Evolutionary conservation across 2,113 vertebrate species (phyloP).

Genomic region (Amia ocellicauda): DNA sequence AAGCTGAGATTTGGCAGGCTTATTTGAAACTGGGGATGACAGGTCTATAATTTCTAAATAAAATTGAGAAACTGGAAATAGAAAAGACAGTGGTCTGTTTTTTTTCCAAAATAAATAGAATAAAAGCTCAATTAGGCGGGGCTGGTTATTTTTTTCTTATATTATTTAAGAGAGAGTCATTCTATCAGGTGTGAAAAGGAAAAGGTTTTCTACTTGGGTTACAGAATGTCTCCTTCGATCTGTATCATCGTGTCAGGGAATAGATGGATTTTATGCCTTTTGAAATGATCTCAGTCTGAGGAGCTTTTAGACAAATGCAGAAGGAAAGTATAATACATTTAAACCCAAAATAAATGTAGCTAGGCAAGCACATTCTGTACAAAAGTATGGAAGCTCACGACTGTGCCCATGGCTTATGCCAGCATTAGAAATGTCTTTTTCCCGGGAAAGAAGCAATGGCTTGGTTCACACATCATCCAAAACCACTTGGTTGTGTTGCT

Average conservation of each 20-base stretch:
- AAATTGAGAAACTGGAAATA: too few species aligned
- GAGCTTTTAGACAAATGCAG: neutral
- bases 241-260: too few species aligned
- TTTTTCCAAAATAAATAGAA: neutral
- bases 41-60: too few species aligned
- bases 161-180: too few species aligned
- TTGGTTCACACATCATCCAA: conserved; percentile 45
- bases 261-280: too few species aligned
- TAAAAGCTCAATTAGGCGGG: neutral
- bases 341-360: conserved; percentile 46
- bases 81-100: neutral
- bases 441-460: conserved; percentile 49
- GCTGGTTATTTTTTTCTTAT: too few species aligned
- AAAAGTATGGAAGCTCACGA: conserved; percentile 50
- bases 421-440: conserved; percentile 49
- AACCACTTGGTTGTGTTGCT: conserved; percentile 40
- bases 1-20: too few species aligned
- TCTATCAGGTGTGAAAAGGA: too few species aligned
- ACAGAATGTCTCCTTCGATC: too few species aligned
- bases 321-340: conserved; percentile 20
- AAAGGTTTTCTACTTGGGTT: too few species aligned
- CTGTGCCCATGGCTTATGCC: conserved; percentile 42
- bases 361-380: conserved; percentile 41
- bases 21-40: too few species aligned
- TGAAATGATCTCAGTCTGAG: too few species aligned